Evolutionary conservation across 1,140 invertebrate species (phyloP).

Genomic region (Bombus haemorrhoidalis): DNA sequence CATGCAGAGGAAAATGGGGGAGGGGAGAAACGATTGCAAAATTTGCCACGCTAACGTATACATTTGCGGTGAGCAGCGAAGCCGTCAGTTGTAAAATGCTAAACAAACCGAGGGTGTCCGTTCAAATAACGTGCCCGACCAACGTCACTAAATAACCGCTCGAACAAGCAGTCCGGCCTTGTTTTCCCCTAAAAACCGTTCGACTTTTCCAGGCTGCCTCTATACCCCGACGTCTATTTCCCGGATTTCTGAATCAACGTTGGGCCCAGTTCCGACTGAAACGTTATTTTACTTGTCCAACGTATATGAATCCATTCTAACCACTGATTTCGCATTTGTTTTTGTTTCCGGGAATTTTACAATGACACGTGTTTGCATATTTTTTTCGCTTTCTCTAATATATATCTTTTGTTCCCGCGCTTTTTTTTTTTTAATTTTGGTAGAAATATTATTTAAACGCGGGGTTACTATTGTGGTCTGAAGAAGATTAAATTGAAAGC

Average conservation of each 20-base stretch:
- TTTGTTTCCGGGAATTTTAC: neutral
- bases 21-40: conserved; percentile 42
- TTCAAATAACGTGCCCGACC: conserved; percentile 68
- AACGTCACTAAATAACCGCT: conserved; percentile 67
- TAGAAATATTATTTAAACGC: neutral
- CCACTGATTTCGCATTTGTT: conserved; percentile 15
- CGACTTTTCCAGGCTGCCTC: conserved; percentile 49
- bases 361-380: neutral
- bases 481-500: neutral
- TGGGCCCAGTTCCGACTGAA: neutral
- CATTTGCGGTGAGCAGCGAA: conserved; percentile 54
- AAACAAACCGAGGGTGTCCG: conserved; percentile 72
- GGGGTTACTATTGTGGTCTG: neutral
- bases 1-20: neutral
- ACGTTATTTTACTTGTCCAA: conserved; percentile 14
- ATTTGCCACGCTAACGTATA: conserved; percentile 56
- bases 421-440: neutral
- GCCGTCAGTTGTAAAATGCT: conserved; percentile 70
- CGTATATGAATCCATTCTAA: conserved; percentile 35
- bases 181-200: conserved; percentile 59
- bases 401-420: neutral
- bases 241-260: conserved; percentile 48
- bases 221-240: neutral
- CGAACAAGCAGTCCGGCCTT: conserved; percentile 56
- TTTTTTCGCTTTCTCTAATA: neutral